Evolutionary conservation across 2,113 vertebrate species (phyloP), one percentile per base, ranked within the genome.

Genomic region (Epinephelus cyanopodus): DNA sequence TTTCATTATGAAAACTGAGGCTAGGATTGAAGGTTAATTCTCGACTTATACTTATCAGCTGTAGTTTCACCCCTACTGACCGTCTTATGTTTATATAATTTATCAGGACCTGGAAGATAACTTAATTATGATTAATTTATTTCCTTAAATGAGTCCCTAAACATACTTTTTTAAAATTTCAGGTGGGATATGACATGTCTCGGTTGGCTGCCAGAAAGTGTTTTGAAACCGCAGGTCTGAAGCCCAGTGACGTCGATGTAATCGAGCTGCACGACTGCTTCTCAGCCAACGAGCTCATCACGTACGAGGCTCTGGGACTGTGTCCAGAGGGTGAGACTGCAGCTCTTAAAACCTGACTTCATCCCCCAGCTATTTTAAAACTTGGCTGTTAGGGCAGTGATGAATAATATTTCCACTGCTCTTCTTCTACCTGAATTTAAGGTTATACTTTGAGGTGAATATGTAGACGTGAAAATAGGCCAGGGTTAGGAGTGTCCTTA

Each of bases 261-360:
- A 96, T 99, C 0, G 98, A 99, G 90, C 97, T 99, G 75, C 98
- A 99, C 0, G 98, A 99, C 88, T 99, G 98, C 86, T 99, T 99
- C 92, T 99, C 98, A 21, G 61, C 90, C 81, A 99, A 98, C 54
- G 98, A 99, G 88, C 95, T 99, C 5, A 93, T 99, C 89, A 99
- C 97, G 2, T 99, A 99, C 0, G 98, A 99, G 94, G 98, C 98
- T 13, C 86, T 99, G 72, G 98, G 98, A 19, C 95, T 99, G 60
- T 99, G 98, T 92, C 90, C 96, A 79, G 96, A 97, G 95, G 98
- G 98, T 99, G 93, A 86, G 87, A 39, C 37, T n/a, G 8, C 27
- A 45, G 33, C 64, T 37, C 14, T 23, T 48, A 0, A 33, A 52
- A n/a, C 7, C 50, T 1, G 19, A 4, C 11, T 17, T 48, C 21